Evolutionary conservation across 2,888 invertebrate genomes (phyloP), one percentile per base, ranked within the genome.

Genomic region (Standfussiana lucernea): DNA sequence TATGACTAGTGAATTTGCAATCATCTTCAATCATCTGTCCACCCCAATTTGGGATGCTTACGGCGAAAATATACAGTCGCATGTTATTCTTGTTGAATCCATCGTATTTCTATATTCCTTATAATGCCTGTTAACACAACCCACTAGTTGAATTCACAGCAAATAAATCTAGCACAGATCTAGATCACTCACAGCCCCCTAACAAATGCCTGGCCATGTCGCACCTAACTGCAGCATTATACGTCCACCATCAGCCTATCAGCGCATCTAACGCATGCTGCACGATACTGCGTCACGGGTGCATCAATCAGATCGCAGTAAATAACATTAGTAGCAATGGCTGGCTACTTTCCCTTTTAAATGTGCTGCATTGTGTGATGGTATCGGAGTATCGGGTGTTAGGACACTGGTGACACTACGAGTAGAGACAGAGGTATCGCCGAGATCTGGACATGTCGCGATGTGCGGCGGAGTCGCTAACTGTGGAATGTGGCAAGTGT

Each of bases 231-330:
- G 73, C 75, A 53, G 73, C 82, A 66, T 72, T 79, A 82, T 80
- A 69, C 77, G 67, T 76, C 61, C 77, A 53, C 37, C 47, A 77
- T 69, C 75, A 67, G 61, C 83, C 70, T 87, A 87, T 87, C 89
- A 21, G 73, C 28, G 15, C 56, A 81, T 75, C 77, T 79, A 83
- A 83, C 83, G 87, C 77, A 77, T 88, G 80, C 76, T 83, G 86
- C 83, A 72, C 72, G 72, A 78, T 68, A 53, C 78, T 24, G 67
- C 82, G 69, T 80, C 82, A 80, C 72, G 65, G 70, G 32, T 64
- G 32, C 37, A 45, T 79, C 87, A 80, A 88, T 88, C 87, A 79
- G 89, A 87, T 87, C 32, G 72, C 75, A 72, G 76, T 87, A 88
- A 88, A 88, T 79, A 83, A 87, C 89, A 79, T 83, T 83, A 83